These are phyloP conservation scores for Neomorphus geoffroyi DNA, from an alignment of 2,797 vertebrate species.

Conservation along the genomic window DNA sequence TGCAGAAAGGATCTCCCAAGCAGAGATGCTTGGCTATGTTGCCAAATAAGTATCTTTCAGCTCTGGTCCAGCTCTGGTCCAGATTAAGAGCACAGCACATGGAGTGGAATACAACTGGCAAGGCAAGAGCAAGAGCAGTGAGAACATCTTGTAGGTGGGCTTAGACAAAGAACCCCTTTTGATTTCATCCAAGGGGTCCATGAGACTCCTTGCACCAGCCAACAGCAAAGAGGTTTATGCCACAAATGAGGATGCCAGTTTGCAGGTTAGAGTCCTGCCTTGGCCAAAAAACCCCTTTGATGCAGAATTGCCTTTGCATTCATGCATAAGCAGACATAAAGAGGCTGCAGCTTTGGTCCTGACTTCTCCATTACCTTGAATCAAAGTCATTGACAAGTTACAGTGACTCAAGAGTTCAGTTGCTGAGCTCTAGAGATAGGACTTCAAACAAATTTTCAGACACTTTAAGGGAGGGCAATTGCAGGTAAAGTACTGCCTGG, in stretches of 20 bases:
- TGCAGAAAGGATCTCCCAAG: background rate
- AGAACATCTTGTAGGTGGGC: background rate
- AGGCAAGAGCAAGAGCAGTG: background rate
- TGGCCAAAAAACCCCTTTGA: background rate
- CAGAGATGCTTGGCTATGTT: background rate
- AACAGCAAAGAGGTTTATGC: background rate
- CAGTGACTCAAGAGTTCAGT: background rate
- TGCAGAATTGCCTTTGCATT: background rate
- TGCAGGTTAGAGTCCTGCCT: background rate
- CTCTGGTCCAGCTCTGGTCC: background rate
- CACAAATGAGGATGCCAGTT: background rate
- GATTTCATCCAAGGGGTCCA: background rate
- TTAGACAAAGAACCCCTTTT: background rate
- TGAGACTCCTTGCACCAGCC: background rate
- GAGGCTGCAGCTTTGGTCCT: background rate
- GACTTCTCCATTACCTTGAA: background rate
- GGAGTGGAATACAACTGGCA: background rate
- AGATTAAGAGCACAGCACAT: rapidly evolving
- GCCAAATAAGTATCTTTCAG: background rate
- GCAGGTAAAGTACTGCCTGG: background rate
- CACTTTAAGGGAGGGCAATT: background rate
- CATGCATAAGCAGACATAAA: rapidly evolving
- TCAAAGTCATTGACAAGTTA: rapidly evolving
- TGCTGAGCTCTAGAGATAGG: background rate
- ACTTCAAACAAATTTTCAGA: background rate